Evolutionary conservation across 2,888 invertebrate species (phyloP).

Genomic region (Prosapia bicincta): DNA sequence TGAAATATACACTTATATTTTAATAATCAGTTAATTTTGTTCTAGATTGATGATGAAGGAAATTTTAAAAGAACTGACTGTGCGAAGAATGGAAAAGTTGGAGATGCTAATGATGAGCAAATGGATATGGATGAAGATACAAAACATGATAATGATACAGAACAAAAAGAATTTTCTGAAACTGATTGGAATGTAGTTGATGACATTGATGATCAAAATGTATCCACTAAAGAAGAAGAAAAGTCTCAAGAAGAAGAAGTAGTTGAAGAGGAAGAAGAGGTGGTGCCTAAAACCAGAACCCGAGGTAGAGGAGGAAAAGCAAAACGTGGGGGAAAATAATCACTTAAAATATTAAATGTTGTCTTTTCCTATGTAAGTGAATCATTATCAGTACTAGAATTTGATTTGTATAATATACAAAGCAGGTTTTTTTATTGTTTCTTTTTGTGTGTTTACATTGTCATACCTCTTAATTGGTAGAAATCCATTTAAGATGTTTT

Average conservation of each 20-base stretch:
- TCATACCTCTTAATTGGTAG: not conserved
- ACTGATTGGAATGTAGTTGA: slow-evolving; percentile 15
- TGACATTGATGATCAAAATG: not conserved
- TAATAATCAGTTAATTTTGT: not conserved
- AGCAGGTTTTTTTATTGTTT: not conserved
- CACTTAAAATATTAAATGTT: not conserved
- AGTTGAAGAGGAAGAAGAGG: not conserved
- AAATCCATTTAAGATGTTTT: too few species aligned
- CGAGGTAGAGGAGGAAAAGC: too few species aligned
- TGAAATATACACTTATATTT: too few species aligned
- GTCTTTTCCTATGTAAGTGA: not conserved
- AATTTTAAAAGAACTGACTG: slow-evolving; percentile 12
- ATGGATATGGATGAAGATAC: slow-evolving; percentile 47
- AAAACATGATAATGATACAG: too few species aligned
- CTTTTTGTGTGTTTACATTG: not conserved
- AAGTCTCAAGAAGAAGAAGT: not conserved
- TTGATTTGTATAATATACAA: not conserved
- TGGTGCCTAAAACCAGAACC: not conserved
- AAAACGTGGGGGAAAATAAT: too few species aligned
- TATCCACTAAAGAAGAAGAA: not conserved
- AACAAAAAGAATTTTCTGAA: too few species aligned
- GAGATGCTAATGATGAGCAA: slow-evolving; percentile 42
- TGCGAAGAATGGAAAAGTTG: not conserved
- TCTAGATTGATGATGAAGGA: slow-evolving; percentile 9
- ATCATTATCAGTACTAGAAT: not conserved